Conservation (phyloP, 1,140 invertebrate species). For the Arctopsyche grandis region DNA sequence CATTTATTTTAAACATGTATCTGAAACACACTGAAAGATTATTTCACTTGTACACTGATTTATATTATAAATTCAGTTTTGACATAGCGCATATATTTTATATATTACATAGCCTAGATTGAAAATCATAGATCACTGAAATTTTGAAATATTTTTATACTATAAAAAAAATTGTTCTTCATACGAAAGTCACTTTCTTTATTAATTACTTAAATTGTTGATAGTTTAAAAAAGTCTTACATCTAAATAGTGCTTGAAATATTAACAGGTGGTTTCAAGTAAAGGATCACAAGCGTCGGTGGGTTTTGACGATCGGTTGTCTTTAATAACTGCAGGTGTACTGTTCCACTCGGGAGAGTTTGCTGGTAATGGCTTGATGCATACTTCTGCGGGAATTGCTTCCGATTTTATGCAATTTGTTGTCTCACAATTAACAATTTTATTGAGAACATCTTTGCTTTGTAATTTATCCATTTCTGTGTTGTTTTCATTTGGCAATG, state of each 20-base stretch:
- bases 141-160: background rate
- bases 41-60: background rate
- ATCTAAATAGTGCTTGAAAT: conserved; percentile 14
- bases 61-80: background rate
- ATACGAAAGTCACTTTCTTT: background rate
- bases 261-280: conserved; percentile 53
- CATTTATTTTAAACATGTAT: background rate
- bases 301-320: conserved; percentile 27
- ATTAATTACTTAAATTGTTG: conserved; percentile 14
- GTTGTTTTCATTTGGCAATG: conserved; percentile 39
- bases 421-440: conserved; percentile 23
- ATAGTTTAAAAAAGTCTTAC: background rate
- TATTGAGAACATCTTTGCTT: conserved; percentile 8
- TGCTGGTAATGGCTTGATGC: background rate
- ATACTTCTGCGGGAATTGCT: background rate
- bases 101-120: background rate
- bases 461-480: conserved; percentile 10
- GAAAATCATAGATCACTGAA: background rate
- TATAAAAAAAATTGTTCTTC: conserved; percentile 16
- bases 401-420: background rate
- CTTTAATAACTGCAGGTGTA: conserved; percentile 12
- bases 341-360: conserved; percentile 11
- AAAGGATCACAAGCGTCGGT: conserved; percentile 47
- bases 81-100: background rate
- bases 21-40: background rate